These are phyloP conservation scores for Liasis olivaceus DNA, from an alignment of 2,797 vertebrate genomes.

Conservation along the genomic window DNA sequence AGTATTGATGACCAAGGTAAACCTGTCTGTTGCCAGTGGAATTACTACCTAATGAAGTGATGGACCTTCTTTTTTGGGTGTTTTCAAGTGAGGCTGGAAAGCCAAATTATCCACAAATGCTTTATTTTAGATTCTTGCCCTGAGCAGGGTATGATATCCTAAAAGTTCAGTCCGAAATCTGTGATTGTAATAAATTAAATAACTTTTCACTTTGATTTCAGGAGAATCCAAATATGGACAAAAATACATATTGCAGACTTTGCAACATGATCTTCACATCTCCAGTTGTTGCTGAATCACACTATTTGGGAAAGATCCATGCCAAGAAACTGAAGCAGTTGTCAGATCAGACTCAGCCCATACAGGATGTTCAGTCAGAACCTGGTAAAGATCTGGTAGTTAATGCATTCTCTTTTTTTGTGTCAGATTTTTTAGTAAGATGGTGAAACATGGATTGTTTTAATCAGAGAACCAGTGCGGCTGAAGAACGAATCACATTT, in stretches of 20 bases:
- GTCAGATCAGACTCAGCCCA: slow-evolving; percentile 51
- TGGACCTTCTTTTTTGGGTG: background rate
- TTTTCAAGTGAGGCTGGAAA: background rate
- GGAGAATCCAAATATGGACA: slow-evolving; percentile 66
- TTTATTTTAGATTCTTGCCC: background rate
- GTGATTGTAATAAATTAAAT: slow-evolving; percentile 9
- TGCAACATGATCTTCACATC: slow-evolving; percentile 85
- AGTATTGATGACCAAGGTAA: background rate
- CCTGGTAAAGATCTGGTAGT: slow-evolving; percentile 59
- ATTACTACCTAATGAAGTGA: background rate
- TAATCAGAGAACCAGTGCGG: background rate
- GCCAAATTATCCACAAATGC: background rate
- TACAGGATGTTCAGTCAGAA: slow-evolving; percentile 46
- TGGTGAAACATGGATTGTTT: background rate
- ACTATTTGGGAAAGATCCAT: slow-evolving; percentile 84
- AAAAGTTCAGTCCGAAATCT: background rate
- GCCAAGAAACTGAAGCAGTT: slow-evolving; percentile 79
- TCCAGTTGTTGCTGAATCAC: slow-evolving; percentile 76
- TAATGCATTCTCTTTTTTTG: background rate
- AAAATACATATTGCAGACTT: slow-evolving; percentile 80
- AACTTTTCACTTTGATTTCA: slow-evolving; percentile 64
- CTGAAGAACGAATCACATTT: background rate
- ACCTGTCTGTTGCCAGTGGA: background rate
- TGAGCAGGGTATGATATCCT: background rate
- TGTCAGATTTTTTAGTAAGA: background rate